Evolutionary conservation across 2,113 vertebrate genomes (phyloP).

Genomic region (Okapia johnstoni): DNA sequence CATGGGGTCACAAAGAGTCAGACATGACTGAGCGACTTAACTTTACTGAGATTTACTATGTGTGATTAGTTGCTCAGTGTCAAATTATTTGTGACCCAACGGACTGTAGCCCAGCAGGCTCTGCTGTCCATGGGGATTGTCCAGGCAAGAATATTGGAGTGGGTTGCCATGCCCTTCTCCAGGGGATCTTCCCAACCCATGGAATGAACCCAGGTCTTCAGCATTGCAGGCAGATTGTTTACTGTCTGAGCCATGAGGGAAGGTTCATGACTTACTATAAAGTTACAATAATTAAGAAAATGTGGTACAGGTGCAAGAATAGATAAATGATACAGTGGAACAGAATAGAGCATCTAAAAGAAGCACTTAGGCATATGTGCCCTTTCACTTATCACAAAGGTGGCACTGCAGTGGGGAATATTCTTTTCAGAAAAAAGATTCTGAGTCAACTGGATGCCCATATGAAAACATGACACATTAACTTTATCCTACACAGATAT

Average conservation of each 20-base stretch:
- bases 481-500: background rate
- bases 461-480: background rate
- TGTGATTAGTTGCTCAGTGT: too few species aligned
- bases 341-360: background rate
- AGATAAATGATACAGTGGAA: background rate
- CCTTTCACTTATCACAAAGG: background rate
- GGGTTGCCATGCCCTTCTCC: too few species aligned
- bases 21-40: too few species aligned
- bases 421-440: background rate
- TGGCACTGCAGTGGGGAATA: background rate
- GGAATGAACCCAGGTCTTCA: too few species aligned
- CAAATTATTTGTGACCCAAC: fast-evolving
- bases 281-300: background rate
- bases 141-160: too few species aligned
- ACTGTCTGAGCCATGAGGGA: too few species aligned
- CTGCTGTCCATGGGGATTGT: too few species aligned
- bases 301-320: background rate
- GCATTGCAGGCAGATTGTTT: too few species aligned
- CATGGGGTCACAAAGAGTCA: too few species aligned
- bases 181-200: too few species aligned
- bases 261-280: background rate
- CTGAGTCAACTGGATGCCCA: background rate
- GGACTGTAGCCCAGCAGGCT: too few species aligned
- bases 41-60: too few species aligned
- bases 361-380: background rate